Base-by-base conservation (phyloP, 2,888 invertebrate genomes). In the Tholera decimalis region DNA sequence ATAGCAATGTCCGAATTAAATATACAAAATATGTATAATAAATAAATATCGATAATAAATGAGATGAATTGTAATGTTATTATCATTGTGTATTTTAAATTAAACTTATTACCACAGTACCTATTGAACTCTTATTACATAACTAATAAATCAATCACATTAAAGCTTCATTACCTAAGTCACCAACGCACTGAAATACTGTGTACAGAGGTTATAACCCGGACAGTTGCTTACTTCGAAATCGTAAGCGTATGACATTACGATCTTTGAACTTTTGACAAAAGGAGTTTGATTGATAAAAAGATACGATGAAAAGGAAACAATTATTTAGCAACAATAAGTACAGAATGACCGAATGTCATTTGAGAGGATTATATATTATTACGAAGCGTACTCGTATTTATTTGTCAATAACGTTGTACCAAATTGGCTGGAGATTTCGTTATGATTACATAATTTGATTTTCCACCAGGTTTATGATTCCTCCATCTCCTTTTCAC, bases 161-260 rank as follows among this genome's bases (percentile, higher is more conserved):
- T 28, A 22, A n/a, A 39, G 39, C 24, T 11, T 53, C n/a, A 41
- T 56, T 28, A 13, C 30, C 8, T 18, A 33, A 39, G 18, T 66
- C 28, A 41, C 33, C 26, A 35, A 63, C 35, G 9, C 33, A 44
- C 70, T 44, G 44, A 69, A 69, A 20, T n/a, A 28, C 11, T 46
- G 11, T n/a, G 28, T 20, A 51, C n/a, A 56, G 11, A 50, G 44
- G 69, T 41, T 41, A 41, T 18, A 37, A 28, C 28, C 22, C 6
- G 39, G 41, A 9, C 47, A 7, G 33, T 57, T 18, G 28, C 2
- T 39, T 62, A 56, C 35, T 62, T 49, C 43, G 3, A 46, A 43
- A 6, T 11, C 5, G 18, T 30, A 49, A 62, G 9, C 33, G 28
- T 35, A 8, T 46, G 33, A 70, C 55, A 41, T 55, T 9, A 24